Evolutionary conservation across 2,888 invertebrate genomes (phyloP), one percentile per base, ranked within the genome.

Genomic region (Tolmerus cingulatus): DNA sequence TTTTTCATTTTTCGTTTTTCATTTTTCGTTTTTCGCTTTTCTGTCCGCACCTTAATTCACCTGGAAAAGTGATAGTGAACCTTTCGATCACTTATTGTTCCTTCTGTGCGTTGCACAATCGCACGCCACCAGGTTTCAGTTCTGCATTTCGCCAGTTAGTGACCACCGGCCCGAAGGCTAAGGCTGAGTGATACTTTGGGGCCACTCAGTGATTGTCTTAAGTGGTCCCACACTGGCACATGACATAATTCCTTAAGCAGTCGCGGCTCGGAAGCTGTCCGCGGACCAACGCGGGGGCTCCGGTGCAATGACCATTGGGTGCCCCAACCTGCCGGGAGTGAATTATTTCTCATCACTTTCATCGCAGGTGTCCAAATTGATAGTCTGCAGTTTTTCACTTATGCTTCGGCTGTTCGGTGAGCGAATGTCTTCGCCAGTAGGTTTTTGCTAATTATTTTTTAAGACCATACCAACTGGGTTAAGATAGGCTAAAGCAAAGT

Each of bases 41-140:
- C 66, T 66, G 51, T 2, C 34, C 30, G 74, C 37, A 14, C 66
- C 66, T 37, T 40, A 66, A 46, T 51, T 84, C 37, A 37, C 40
- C 23, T 8, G 55, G 23, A 84, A 84, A 84, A 84, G 84, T 84
- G 84, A 84, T 74, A 84, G 84, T 84, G 84, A 84, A 84, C 57
- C 40, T 66, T 43, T 84, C 34, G 40, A 84, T 57, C 74, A 37
- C 12, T 84, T 74, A 40, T 74, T 84, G 84, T 84, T 66, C 51
- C 43, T 66, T 84, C 37, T 46, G 37, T 27, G 23, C 66, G 66
- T 74, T 66, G 66, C 84, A 66, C 84, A 84, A 74, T 40, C 8
- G 40, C 34, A 12, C 34, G 5, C 40, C 34, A 2, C 40, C 23
- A 46, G 9, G 43, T 37, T 37, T 84, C 19, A 34, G 57, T 51